Percentiles rank a stretch among this genome's conserved stretches.
phyloP scores from a whole-genome alignment of 2,113 vertebrate genomes.

The Pseudolaguvia tuberculata region DNA sequence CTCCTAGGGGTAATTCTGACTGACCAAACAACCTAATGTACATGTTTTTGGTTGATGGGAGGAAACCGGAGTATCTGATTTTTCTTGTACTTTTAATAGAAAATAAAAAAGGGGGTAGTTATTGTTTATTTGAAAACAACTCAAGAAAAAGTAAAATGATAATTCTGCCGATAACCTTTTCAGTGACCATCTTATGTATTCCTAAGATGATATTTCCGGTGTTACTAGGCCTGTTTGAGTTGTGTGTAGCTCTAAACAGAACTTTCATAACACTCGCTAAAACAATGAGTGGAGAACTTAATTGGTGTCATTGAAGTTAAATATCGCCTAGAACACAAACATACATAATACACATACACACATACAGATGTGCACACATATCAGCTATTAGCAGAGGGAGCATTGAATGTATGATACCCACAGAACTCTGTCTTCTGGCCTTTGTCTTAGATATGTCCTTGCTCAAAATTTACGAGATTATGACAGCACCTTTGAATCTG shows the following conservation, averaged over 20 bases:
- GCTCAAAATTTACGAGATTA: slow-evolving; percentile 24
- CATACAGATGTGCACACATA: slow-evolving; percentile 13
- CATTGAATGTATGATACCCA: not conserved
- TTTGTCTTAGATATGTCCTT: slow-evolving; percentile 41
- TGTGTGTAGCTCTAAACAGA: slow-evolving; percentile 28
- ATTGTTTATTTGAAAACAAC: too few relatives aligned
- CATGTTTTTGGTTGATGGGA: too few relatives aligned
- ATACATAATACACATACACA: not conserved
- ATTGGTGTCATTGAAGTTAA: slow-evolving; percentile 33
- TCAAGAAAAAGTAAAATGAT: not conserved
- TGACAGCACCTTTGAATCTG: slow-evolving; percentile 26
- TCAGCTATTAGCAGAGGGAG: slow-evolving; percentile 25
- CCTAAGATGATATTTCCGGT: slow-evolving; percentile 16
- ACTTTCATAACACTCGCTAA: not conserved
- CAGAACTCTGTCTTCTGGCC: slow-evolving; percentile 19
- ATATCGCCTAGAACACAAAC: slow-evolving; percentile 23
- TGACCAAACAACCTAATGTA: too few relatives aligned
- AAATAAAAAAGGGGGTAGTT: too few relatives aligned
- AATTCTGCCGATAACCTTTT: slow-evolving; percentile 8
- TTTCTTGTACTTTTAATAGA: too few relatives aligned
- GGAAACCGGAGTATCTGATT: too few relatives aligned
- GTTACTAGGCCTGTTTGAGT: slow-evolving; percentile 1
- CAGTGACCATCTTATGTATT: slow-evolving; percentile 5
- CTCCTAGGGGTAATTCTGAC: too few relatives aligned
- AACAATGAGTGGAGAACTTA: slow-evolving; percentile 9